Conservation (phyloP, 1,140 invertebrate species). For the Drosophila ironensis region DNA sequence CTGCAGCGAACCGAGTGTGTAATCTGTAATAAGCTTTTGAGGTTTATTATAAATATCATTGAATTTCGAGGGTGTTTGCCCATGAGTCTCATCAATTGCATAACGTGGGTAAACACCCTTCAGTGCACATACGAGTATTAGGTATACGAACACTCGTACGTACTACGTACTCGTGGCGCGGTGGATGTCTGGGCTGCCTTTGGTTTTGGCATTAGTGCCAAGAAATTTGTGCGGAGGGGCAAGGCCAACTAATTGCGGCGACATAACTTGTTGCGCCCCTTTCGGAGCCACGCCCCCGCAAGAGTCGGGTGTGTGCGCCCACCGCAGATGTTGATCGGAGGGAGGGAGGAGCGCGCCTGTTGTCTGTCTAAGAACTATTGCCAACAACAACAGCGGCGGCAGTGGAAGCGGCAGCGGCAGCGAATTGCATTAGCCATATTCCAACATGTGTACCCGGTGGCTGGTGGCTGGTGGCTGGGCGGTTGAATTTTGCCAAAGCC, state of each 20-base stretch:
- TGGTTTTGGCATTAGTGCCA: constrained; percentile 75
- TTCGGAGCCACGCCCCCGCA: constrained; percentile 27
- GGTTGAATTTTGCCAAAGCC: too few species aligned
- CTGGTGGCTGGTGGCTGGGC: too few species aligned
- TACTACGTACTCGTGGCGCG: background rate
- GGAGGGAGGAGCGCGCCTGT: constrained; percentile 49
- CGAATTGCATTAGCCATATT: constrained; percentile 60
- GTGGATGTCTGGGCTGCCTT: constrained; percentile 51
- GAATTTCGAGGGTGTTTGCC: constrained; percentile 35
- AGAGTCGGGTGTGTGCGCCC: too few species aligned
- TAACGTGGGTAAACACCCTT: constrained; percentile 16
- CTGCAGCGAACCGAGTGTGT: background rate
- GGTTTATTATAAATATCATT: constrained; percentile 56
- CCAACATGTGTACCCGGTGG: background rate
- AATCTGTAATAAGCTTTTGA: constrained; percentile 27
- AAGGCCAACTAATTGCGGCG: constrained; percentile 74
- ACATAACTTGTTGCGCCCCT: constrained; percentile 73
- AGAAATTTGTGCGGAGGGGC: constrained; percentile 67
- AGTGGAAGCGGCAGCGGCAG: too few species aligned
- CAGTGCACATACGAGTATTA: too few species aligned
- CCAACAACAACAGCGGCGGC: constrained; percentile 42
- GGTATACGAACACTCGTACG: constrained; percentile 12
- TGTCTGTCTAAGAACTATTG: constrained; percentile 64
- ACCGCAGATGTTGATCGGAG: constrained; percentile 23
- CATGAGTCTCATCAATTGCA: constrained; percentile 53